Percentiles rank a stretch among this genome's conserved stretches.
These are phyloP conservation scores for Rhyzopertha dominica DNA, from an alignment of 1,140 invertebrate genomes.

Conservation along the genomic window DNA sequence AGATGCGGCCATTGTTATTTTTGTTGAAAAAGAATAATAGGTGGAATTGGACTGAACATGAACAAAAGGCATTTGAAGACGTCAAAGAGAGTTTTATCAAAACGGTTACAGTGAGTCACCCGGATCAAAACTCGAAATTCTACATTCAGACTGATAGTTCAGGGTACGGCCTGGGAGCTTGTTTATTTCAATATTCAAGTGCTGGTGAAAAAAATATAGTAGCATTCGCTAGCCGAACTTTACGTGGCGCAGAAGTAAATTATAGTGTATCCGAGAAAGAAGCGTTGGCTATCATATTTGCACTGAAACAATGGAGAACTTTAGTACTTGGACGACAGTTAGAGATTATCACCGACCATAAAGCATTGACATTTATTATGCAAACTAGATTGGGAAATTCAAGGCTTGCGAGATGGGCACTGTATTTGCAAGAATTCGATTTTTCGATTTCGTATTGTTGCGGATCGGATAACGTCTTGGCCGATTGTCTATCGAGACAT, in stretches of 20 bases:
- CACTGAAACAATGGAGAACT: constrained; percentile 6
- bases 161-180: not conserved
- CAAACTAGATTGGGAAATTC: not conserved
- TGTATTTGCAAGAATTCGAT: constrained; percentile 8
- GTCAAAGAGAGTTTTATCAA: not conserved
- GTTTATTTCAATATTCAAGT: constrained; percentile 6
- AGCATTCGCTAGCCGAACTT: not conserved
- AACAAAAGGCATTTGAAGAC: not conserved
- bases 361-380: constrained; percentile 2
- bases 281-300: constrained; percentile 1
- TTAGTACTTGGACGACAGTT: constrained; percentile 4
- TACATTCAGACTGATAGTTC: constrained; percentile 6
- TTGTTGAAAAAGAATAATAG: not conserved
- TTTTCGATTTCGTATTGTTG: not conserved
- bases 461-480: constrained; percentile 4
- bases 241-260: not conserved
- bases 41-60: not conserved
- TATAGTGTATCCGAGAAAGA: constrained; percentile 2
- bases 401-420: not conserved
- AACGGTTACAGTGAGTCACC: not conserved
- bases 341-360: constrained; percentile 10
- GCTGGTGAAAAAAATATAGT: not conserved
- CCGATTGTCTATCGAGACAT: constrained; percentile 9
- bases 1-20: not conserved
- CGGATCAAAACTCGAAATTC: constrained; percentile 2